These are phyloP conservation scores for Periophthalmus modestus DNA, from an alignment of 2,113 vertebrate genomes.

Conservation along the genomic window DNA sequence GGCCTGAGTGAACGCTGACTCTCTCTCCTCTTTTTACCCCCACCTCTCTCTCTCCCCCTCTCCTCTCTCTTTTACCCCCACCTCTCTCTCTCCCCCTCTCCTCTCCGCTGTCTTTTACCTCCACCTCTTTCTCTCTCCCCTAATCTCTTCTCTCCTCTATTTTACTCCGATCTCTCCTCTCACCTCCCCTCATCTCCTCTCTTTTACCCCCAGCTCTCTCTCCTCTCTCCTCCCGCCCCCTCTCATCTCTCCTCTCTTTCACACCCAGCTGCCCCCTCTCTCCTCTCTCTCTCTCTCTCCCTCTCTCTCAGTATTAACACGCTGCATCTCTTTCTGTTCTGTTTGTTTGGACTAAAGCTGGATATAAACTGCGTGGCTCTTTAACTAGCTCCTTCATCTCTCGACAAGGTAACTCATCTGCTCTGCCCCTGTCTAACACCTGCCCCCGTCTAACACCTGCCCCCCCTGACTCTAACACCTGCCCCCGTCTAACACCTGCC, in stretches of 20 bases:
- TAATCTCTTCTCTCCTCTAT: not conserved
- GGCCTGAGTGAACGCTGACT: too few species aligned
- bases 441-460: too few species aligned
- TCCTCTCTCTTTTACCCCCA: too few species aligned
- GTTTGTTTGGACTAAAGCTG: slow-evolving; percentile 71
- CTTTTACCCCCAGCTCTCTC: too few species aligned
- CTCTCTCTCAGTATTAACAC: slow-evolving; percentile 49
- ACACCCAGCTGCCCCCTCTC: not conserved
- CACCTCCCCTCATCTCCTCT: not conserved
- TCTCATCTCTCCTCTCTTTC: not conserved
- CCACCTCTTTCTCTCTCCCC: not conserved
- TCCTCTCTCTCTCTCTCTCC: not conserved
- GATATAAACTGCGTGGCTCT: slow-evolving; percentile 84
- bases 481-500: too few species aligned
- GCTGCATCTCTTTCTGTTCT: slow-evolving; percentile 54
- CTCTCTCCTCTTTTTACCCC: not conserved
- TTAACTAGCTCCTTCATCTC: slow-evolving; percentile 85
- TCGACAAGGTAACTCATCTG: slow-evolving; percentile 78
- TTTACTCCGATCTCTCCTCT: too few species aligned
- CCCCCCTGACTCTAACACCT: too few species aligned
- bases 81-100: too few species aligned
- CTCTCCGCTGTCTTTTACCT: too few species aligned
- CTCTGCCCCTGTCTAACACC: not conserved
- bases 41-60: not conserved
- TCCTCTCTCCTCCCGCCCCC: not conserved